phyloP scores from a whole-genome alignment of 2,113 vertebrate species.

The Periophthalmus modestus region DNA sequence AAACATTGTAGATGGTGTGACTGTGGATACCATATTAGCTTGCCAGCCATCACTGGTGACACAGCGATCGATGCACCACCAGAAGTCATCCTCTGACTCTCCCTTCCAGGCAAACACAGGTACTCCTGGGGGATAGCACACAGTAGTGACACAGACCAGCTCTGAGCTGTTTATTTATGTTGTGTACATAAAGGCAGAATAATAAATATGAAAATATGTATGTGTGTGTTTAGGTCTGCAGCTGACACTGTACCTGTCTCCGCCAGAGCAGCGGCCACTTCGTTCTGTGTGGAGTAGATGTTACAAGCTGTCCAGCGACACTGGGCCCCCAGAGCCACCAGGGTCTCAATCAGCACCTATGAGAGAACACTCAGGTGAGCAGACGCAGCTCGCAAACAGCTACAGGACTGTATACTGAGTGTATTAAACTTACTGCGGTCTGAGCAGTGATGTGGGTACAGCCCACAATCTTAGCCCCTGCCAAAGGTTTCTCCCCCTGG shows the following conservation, averaged over 20 bases:
- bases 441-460: slow-evolving; percentile 98
- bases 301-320: slow-evolving; percentile 99
- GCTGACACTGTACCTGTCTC: slow-evolving; percentile 82
- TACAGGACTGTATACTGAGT: background rate
- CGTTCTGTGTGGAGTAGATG: slow-evolving; percentile 98
- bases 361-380: background rate
- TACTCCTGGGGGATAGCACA: slow-evolving; percentile 79
- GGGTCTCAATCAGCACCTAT: slow-evolving; percentile 96
- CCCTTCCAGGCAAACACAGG: slow-evolving; percentile 98
- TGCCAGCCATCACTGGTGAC: slow-evolving; percentile 94
- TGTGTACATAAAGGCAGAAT: slow-evolving; percentile 4
- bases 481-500: slow-evolving; percentile 96
- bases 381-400: background rate
- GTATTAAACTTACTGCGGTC: slow-evolving; percentile 86
- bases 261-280: slow-evolving; percentile 93
- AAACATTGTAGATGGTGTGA: background rate
- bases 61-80: slow-evolving; percentile 99
- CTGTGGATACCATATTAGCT: slow-evolving; percentile 90
- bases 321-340: slow-evolving; percentile 94
- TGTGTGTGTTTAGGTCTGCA: background rate
- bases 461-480: slow-evolving; percentile 96
- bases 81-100: slow-evolving; percentile 98
- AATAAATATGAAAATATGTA: background rate
- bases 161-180: background rate
- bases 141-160: background rate